Percentiles rank a stretch among this genome's conserved stretches.
Conservation (phyloP, 1,140 invertebrate species). For the Neodiprion lecontei region DNA sequence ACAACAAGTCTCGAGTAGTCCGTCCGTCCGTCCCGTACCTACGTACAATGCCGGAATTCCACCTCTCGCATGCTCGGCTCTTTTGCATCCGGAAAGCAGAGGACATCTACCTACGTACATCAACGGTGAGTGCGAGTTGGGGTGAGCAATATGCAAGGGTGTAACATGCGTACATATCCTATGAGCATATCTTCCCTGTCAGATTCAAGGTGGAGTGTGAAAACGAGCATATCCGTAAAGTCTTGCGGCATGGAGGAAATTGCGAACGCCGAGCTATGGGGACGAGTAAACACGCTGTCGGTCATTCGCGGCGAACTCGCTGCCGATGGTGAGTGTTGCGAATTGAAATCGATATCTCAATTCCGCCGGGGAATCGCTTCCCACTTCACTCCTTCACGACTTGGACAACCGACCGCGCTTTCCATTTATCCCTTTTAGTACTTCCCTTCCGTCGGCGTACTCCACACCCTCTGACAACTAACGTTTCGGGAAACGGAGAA, state of each 20-base stretch:
- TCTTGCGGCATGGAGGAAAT: background rate
- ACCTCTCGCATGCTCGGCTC: background rate
- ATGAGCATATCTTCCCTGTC: too few relatives aligned
- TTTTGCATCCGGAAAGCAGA: background rate
- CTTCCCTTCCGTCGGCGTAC: background rate
- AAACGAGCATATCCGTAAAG: background rate
- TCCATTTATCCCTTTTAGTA: constrained; percentile 1
- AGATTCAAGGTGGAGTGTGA: background rate
- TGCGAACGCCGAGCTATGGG: constrained; percentile 3
- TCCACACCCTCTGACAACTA: background rate
- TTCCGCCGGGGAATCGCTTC: background rate
- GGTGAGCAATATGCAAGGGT: background rate
- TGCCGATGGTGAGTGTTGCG: background rate
- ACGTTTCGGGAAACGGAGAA: background rate
- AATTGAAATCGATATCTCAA: constrained; percentile 2
- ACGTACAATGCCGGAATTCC: background rate
- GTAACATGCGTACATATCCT: too few relatives aligned
- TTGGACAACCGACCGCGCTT: background rate
- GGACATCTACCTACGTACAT: background rate
- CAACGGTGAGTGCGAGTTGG: background rate
- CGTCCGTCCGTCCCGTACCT: background rate
- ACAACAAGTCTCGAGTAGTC: background rate
- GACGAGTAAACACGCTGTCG: background rate
- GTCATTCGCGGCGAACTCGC: background rate
- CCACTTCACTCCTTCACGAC: background rate